These are phyloP conservation scores for Danio jaintianensis DNA, from an alignment of 2,797 vertebrate genomes.

Conservation along the genomic window DNA sequence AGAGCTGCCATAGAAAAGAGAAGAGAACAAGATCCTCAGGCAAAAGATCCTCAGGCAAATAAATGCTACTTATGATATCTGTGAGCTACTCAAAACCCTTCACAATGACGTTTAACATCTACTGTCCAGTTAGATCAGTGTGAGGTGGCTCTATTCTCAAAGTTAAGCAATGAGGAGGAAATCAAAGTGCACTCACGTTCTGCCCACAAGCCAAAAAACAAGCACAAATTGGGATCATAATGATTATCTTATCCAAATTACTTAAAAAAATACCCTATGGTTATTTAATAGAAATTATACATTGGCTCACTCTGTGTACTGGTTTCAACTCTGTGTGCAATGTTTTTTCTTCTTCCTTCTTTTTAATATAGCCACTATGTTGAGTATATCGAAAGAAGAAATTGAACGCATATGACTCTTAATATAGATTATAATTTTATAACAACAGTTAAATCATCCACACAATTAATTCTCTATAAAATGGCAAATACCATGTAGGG, in stretches of 20 bases:
- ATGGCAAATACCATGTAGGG: too few species aligned
- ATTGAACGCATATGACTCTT: too few species aligned
- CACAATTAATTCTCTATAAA: too few species aligned
- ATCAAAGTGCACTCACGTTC: not conserved
- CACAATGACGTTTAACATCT: slow-evolving; percentile 23
- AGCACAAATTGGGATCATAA: not conserved
- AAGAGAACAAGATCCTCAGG: slow-evolving; percentile 26
- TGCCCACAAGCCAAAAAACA: not conserved
- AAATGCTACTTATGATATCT: slow-evolving; percentile 31
- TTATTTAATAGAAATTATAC: not conserved
- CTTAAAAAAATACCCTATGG: not conserved
- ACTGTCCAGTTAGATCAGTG: slow-evolving; percentile 25
- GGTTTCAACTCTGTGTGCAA: too few species aligned
- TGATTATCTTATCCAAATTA: not conserved
- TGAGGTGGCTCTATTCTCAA: not conserved
- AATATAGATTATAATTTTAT: too few species aligned
- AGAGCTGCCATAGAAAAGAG: slow-evolving; percentile 27
- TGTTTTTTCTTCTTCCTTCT: too few species aligned
- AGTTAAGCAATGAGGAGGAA: not conserved
- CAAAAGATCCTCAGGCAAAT: slow-evolving; percentile 47
- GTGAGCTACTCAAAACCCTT: slow-evolving; percentile 41
- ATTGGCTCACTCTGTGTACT: too few species aligned
- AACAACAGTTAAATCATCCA: too few species aligned
- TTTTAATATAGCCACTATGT: too few species aligned
- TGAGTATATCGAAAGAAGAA: too few species aligned